Evolutionary conservation across 2,797 vertebrate species (phyloP), one percentile per base, ranked within the genome.

Genomic region (Falco naumanni): DNA sequence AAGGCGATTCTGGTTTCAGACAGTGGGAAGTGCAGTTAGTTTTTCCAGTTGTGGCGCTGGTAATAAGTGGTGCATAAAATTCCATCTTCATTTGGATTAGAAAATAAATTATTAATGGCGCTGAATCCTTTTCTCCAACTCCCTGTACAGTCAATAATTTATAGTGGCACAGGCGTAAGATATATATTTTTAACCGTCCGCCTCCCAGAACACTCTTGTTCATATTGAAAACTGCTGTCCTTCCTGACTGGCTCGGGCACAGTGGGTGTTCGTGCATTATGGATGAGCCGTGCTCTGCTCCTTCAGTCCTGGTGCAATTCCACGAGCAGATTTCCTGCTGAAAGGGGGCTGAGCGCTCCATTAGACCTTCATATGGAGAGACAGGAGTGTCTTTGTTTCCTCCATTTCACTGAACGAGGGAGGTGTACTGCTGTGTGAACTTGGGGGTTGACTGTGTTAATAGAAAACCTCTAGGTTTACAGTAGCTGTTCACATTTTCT

Each of bases 61-160:
- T 92, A 94, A 60, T 96, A 97, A 97, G 94, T 96, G 93, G 91
- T 97, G 96, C 95, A 93, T 97, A 97, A 97, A 97, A 93, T 96
- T 95, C 94, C 93, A 83, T 96, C n/a, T 86, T 90, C 80, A 13
- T 93, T 93, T 91, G 92, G 96, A 97, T 95, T 80, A 81, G 86
- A 83, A 95, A 69, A 79, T 80, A 48, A 95, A 93, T 95, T 84
- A 74, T 97, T 97, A 95, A 95, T 90, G 75, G 87, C 16, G 25
- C 78, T 11, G 18, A 80, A 96, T 96, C 92, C 94, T 78, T 93
- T 95, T 93, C 95, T 69, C 89, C 88, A 78, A 13, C 45, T 21
- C 63, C 61, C 66, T 59, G 13, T 87, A 13, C 59, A 91, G 93
- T 97, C 93, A 97, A 96, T 97, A 96, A 97, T 97, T 97, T 53